A percentile compares a stretch with the other conserved stretches of the same genome.
Conservation (phyloP, 1,140 invertebrate species). For the Adoxophyes honmai region DNA sequence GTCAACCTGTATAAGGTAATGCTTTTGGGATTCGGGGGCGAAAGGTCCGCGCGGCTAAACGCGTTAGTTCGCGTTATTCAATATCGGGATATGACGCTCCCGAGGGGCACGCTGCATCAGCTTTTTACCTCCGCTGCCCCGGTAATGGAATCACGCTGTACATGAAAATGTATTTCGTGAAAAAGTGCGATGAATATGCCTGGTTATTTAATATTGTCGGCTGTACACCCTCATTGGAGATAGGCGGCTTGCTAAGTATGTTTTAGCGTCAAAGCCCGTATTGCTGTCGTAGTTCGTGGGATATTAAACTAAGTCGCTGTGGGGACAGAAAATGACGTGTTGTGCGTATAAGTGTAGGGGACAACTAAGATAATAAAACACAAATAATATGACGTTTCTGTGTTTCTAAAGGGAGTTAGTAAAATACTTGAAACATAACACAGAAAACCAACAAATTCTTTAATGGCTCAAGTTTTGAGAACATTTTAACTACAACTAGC, state of each 20-base stretch:
- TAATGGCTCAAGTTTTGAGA: too few relatives aligned
- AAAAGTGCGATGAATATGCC: slow-evolving; percentile 11
- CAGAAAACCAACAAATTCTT: too few relatives aligned
- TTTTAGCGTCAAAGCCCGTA: slow-evolving; percentile 33
- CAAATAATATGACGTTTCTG: too few relatives aligned
- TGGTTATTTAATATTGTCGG: not conserved
- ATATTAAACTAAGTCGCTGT: too few relatives aligned
- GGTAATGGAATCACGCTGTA: slow-evolving; percentile 10
- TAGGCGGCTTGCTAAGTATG: slow-evolving; percentile 51
- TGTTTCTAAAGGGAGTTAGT: too few relatives aligned
- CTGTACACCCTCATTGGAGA: not conserved
- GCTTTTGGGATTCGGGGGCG: slow-evolving; percentile 44
- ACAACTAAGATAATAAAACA: too few relatives aligned
- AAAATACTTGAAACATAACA: too few relatives aligned
- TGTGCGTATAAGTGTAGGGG: too few relatives aligned
- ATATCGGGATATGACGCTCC: slow-evolving; percentile 64
- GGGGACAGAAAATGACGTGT: too few relatives aligned
- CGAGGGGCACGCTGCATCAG: slow-evolving; percentile 43
- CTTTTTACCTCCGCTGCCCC: slow-evolving; percentile 24
- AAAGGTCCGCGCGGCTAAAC: slow-evolving; percentile 54
- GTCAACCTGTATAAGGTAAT: slow-evolving; percentile 37
- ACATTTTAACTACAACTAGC: too few relatives aligned
- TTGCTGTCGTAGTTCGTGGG: too few relatives aligned
- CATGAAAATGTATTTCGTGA: slow-evolving; percentile 5
- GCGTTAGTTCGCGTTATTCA: slow-evolving; percentile 67